Conservation (phyloP, 2,797 vertebrate species). For the Bothrops alternatus region DNA sequence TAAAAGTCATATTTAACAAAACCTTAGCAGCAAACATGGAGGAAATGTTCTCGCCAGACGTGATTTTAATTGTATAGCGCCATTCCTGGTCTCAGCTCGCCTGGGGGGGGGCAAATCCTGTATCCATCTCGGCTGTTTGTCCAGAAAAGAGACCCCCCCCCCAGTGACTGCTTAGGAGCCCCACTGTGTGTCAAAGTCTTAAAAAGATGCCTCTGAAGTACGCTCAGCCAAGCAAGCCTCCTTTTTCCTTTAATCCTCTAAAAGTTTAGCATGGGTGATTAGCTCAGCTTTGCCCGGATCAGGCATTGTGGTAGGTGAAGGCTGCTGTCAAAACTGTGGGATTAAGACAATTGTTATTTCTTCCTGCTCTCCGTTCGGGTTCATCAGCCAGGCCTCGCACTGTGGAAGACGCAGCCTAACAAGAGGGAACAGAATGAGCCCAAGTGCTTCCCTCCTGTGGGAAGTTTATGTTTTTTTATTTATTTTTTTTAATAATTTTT, state of each 20-base stretch:
- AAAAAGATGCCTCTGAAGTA: background rate
- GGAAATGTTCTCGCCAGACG: background rate
- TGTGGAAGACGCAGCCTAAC: no score
- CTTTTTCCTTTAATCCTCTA: background rate
- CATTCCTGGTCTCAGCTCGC: background rate
- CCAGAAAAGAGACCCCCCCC: background rate
- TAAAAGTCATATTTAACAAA: background rate
- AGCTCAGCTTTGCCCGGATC: background rate
- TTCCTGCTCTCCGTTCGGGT: no score
- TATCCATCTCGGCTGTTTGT: background rate
- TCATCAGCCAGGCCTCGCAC: no score
- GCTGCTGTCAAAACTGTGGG: no score
- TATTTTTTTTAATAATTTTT: no score
- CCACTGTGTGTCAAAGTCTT: no score
- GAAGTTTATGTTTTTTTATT: no score
- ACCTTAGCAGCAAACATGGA: background rate
- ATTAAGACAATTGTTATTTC: background rate
- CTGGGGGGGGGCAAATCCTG: background rate
- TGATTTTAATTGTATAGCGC: background rate
- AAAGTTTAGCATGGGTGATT: background rate
- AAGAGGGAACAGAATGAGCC: no score
- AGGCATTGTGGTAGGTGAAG: background rate
- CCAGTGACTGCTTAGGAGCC: no score
- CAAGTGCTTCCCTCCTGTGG: no score
- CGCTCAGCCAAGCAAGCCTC: accelerated